These are phyloP conservation scores for Pachycephala philippinensis DNA, from an alignment of 2,113 vertebrate genomes.

Conservation along the genomic window DNA sequence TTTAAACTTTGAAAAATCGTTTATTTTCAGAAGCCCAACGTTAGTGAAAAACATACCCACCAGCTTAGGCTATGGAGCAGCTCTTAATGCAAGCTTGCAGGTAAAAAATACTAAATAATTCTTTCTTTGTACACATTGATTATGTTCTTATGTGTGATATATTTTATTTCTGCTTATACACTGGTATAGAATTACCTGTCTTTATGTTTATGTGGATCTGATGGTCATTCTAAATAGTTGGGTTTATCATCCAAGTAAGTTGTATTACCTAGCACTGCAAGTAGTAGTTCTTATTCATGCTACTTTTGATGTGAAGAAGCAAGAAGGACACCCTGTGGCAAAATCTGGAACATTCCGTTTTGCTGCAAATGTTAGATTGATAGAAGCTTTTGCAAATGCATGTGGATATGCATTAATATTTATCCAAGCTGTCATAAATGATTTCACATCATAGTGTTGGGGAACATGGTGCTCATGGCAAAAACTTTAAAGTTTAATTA, in stretches of 20 bases:
- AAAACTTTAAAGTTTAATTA: constrained; percentile 99
- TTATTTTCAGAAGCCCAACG: constrained; percentile 90
- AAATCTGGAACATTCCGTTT: constrained; percentile 82
- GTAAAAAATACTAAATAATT: constrained; percentile 70
- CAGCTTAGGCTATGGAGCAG: constrained; percentile 97
- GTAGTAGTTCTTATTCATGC: constrained; percentile 66
- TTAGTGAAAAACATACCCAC: constrained; percentile 98
- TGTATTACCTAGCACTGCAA: constrained; percentile 72
- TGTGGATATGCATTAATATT: constrained; percentile 98
- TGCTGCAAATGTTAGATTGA: constrained; percentile 85
- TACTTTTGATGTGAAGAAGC: constrained; percentile 82
- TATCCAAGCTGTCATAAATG: constrained; percentile 98
- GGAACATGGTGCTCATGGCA: constrained; percentile 91
- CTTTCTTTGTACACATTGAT: not conserved
- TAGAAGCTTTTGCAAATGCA: constrained; percentile 90
- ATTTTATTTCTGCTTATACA: not conserved
- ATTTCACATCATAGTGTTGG: constrained; percentile 93
- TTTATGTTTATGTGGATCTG: constrained; percentile 25
- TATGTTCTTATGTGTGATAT: not conserved
- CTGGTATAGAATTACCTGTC: not conserved
- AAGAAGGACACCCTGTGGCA: constrained; percentile 93
- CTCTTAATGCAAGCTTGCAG: constrained; percentile 98
- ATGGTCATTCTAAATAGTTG: constrained; percentile 51
- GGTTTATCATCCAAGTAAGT: constrained; percentile 67
- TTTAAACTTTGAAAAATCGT: constrained; percentile 59